phyloP scores from a whole-genome alignment of 2,113 vertebrate species.

The Microcebus ravelobensis region DNA sequence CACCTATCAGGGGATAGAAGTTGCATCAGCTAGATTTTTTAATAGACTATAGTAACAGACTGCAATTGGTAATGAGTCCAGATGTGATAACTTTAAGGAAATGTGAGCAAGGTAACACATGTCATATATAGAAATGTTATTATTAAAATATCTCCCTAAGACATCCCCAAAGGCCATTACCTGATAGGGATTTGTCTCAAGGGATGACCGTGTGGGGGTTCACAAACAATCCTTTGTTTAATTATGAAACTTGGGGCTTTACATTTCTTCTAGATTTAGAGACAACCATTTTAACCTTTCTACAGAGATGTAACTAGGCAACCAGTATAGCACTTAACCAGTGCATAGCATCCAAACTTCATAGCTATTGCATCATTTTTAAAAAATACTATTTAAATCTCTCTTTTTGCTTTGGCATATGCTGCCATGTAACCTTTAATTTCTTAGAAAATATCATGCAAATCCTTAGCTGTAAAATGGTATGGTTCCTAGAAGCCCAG shows the following conservation, averaged over 20 bases:
- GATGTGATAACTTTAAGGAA: conserved; percentile 38
- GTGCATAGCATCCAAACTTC: conserved; percentile 13
- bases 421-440: conserved; percentile 45
- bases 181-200: neutral
- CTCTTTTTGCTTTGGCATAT: conserved; percentile 21
- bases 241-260: conserved; percentile 52
- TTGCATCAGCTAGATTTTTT: neutral
- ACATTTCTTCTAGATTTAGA: conserved; percentile 60
- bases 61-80: neutral
- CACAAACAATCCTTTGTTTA: neutral
- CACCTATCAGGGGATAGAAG: neutral
- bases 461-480: neutral
- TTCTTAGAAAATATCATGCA: conserved; percentile 55
- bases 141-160: conserved; percentile 15
- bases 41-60: neutral
- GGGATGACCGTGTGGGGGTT: neutral
- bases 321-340: conserved; percentile 42
- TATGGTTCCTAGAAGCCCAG: conserved; percentile 38
- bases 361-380: neutral
- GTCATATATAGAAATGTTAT: conserved; percentile 49
- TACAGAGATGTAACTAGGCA: conserved; percentile 68
- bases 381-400: conserved; percentile 56
- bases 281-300: conserved; percentile 67
- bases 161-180: neutral
- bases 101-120: conserved; percentile 19